Evolutionary conservation across 2,888 invertebrate genomes (phyloP), one percentile per base, ranked within the genome.

Genomic region (Dynastes grantii): DNA sequence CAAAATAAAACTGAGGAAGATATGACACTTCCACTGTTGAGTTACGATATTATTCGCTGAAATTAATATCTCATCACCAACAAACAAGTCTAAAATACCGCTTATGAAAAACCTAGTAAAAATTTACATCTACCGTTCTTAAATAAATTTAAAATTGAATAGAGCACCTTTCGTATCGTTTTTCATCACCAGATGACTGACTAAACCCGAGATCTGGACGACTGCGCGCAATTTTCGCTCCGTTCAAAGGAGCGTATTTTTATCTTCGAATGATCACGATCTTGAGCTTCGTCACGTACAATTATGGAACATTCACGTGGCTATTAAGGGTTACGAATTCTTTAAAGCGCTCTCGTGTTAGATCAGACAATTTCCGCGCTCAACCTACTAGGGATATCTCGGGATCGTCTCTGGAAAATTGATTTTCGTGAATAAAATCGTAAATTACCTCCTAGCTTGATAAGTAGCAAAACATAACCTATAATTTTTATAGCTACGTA

Each of bases 211-310:
- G 55, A 16, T 55, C 55, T 55, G 4, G 45, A 45, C 32, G 32
- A 32, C 32, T 55, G 55, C 55, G 2, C n/a, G 16, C 55, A 22
- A 5, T 22, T 16, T 5, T 55, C n/a, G n/a, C 2, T 16, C 16
- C 6, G 8, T 22, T 16, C 13, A 55, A 55, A 0, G 8, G 32
- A 13, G 32, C 11, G 29, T 27, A 68, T 68, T 68, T 68, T 51
- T 68, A 49, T 51, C 51, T 68, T n/a, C 22, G 68, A 51, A 68
- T 11, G 29, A 51, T 68, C 68, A 68, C 68, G 68, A 68, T 68
- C 68, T 45, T 29, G 13, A 11, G 8, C 22, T 29, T 68, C 68
- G 68, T 68, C 51, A 68, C 68, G 51, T 68, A 51, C 51, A 68
- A 68, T 68, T 68, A 68, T 27, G 13, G 13, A 51, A 4, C 29